Evolutionary conservation across 2,888 invertebrate species (phyloP).

Genomic region (Ligdia adustata): DNA sequence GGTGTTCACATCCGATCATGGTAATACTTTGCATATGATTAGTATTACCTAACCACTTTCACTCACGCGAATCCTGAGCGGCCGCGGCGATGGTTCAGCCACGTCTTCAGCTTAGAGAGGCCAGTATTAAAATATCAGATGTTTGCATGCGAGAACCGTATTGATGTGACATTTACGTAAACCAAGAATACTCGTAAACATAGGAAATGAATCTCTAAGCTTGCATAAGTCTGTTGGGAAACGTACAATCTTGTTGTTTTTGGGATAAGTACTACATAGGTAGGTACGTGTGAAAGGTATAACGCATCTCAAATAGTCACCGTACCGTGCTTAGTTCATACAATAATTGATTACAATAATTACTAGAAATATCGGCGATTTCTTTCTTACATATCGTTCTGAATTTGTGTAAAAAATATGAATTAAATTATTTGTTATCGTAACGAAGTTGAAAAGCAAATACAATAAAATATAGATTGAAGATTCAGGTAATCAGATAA

Average conservation of each 20-base stretch:
- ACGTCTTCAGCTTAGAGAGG: slow-evolving; percentile 5
- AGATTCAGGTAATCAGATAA: too few relatives aligned
- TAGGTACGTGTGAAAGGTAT: neutral
- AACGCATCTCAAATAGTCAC: too few relatives aligned
- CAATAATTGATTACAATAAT: too few relatives aligned
- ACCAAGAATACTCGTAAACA: slow-evolving; percentile 16
- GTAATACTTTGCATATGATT: slow-evolving; percentile 22
- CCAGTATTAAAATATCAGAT: slow-evolving; percentile 8
- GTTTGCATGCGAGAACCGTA: slow-evolving; percentile 15
- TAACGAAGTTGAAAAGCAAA: too few relatives aligned
- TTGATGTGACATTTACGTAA: slow-evolving; percentile 12
- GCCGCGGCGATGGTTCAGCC: neutral
- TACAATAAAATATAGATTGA: too few relatives aligned
- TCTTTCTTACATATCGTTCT: too few relatives aligned
- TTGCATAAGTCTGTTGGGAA: slow-evolving; percentile 11
- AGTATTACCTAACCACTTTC: slow-evolving; percentile 39
- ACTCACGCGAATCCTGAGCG: slow-evolving; percentile 34
- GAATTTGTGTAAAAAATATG: too few relatives aligned
- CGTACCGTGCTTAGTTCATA: too few relatives aligned
- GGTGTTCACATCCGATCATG: slow-evolving; percentile 18
- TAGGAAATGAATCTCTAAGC: slow-evolving; percentile 14
- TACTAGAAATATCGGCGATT: too few relatives aligned
- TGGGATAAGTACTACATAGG: too few relatives aligned
- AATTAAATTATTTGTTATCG: too few relatives aligned
- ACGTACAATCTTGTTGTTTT: neutral